Evolutionary conservation across 2,888 invertebrate genomes (phyloP).

Genomic region (Phengaris arion): DNA sequence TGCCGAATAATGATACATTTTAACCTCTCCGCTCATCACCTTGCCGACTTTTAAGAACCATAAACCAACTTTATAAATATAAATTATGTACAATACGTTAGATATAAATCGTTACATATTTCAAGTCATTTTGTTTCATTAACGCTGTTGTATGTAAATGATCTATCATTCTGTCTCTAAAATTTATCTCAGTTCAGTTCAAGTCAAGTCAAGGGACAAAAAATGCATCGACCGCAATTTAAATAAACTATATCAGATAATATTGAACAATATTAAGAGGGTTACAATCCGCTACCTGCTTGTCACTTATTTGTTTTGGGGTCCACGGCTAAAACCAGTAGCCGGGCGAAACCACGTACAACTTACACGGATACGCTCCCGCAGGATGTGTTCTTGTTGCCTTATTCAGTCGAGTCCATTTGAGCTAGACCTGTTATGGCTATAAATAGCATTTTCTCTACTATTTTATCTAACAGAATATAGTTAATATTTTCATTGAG

Average conservation of each 20-base stretch:
- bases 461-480: constrained; percentile 6
- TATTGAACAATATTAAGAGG: constrained; percentile 70
- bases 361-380: constrained; percentile 49
- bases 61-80: not conserved
- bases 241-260: constrained; percentile 72
- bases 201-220: constrained; percentile 31
- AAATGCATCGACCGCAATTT: constrained; percentile 50
- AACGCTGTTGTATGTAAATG: not conserved
- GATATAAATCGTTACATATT: constrained; percentile 29
- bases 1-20: not conserved
- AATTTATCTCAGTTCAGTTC: constrained; percentile 34
- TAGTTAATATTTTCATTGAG: constrained; percentile 11
- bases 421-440: constrained; percentile 56
- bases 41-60: not conserved
- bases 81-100: not conserved
- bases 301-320: constrained; percentile 78
- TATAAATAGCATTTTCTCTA: not conserved
- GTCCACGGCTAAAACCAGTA: constrained; percentile 75
- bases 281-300: constrained; percentile 70
- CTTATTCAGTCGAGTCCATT: constrained; percentile 64
- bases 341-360: constrained; percentile 58
- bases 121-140: not conserved
- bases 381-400: constrained; percentile 67
- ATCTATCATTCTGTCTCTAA: constrained; percentile 32
- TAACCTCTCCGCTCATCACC: not conserved